Evolutionary conservation across 2,797 vertebrate species (phyloP).

Genomic region (Enteromius radiatus): DNA sequence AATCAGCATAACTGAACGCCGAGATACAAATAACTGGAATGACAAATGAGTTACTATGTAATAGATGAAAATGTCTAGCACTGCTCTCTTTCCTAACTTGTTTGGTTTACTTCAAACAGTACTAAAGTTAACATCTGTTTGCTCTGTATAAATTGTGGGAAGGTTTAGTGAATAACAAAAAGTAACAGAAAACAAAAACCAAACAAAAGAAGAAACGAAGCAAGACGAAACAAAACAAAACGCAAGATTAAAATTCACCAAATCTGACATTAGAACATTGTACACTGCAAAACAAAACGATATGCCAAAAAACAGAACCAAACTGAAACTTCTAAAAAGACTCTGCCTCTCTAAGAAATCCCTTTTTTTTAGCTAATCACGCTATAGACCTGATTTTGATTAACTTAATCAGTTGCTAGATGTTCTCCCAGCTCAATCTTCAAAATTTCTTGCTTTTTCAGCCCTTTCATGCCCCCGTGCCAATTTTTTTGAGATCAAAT

Average conservation of each 20-base stretch:
- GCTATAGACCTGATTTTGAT: no score
- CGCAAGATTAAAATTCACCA: not conserved
- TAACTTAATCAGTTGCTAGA: no score
- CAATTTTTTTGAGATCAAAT: no score
- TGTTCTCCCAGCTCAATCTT: no score
- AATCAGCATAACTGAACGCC: slow-evolving; percentile 27
- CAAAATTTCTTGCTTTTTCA: no score
- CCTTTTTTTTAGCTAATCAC: no score
- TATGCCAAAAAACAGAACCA: not conserved
- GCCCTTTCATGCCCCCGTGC: no score
- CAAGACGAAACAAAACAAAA: not conserved
- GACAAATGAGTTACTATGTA: not conserved
- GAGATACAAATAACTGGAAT: not conserved
- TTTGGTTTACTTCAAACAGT: not conserved
- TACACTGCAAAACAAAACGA: not conserved
- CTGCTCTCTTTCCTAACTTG: not conserved
- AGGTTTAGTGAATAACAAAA: no score
- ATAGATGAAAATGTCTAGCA: not conserved
- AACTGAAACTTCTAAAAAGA: no score
- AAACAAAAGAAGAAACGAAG: not conserved
- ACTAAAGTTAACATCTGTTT: not conserved
- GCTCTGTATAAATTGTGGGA: not conserved
- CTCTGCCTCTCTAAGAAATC: no score
- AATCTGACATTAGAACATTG: not conserved
- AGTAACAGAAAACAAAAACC: not conserved